phyloP scores from a whole-genome alignment of 2,888 invertebrate genomes.

The Zygaena filipendulae region DNA sequence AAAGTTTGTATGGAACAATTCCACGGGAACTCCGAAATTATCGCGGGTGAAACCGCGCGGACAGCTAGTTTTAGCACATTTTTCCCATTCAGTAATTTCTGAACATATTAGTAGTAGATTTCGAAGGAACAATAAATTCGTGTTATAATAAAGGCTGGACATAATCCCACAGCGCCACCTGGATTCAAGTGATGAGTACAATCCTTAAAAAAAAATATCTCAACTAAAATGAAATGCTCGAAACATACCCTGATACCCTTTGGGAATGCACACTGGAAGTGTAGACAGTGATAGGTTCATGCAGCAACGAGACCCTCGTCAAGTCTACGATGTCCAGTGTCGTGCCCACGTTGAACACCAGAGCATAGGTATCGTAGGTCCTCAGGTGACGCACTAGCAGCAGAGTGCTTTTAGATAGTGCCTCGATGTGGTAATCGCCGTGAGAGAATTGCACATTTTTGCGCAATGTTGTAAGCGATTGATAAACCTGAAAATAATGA shows the following conservation, averaged over 20 bases:
- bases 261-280: conserved; percentile 36
- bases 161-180: too few relatives aligned
- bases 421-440: conserved; percentile 37
- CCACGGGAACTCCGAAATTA: too few relatives aligned
- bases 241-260: conserved; percentile 33
- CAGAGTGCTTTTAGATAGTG: conserved; percentile 29
- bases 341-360: conserved; percentile 65
- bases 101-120: too few relatives aligned
- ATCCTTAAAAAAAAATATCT: too few relatives aligned
- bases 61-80: too few relatives aligned
- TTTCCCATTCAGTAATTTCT: too few relatives aligned
- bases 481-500: conserved; percentile 63
- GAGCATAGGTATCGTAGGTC: conserved; percentile 33
- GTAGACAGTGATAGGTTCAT: conserved; percentile 28
- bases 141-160: too few relatives aligned
- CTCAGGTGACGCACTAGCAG: conserved; percentile 29
- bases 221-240: too few relatives aligned
- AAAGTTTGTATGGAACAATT: too few relatives aligned
- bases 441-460: conserved; percentile 40
- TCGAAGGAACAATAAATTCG: too few relatives aligned
- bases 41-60: too few relatives aligned
- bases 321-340: conserved; percentile 43
- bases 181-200: too few relatives aligned
- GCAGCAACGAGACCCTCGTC: conserved; percentile 20
- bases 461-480: conserved; percentile 55